Base-by-base conservation (phyloP, 2,888 invertebrate species). In the Minunthozetes semirufus region DNA sequence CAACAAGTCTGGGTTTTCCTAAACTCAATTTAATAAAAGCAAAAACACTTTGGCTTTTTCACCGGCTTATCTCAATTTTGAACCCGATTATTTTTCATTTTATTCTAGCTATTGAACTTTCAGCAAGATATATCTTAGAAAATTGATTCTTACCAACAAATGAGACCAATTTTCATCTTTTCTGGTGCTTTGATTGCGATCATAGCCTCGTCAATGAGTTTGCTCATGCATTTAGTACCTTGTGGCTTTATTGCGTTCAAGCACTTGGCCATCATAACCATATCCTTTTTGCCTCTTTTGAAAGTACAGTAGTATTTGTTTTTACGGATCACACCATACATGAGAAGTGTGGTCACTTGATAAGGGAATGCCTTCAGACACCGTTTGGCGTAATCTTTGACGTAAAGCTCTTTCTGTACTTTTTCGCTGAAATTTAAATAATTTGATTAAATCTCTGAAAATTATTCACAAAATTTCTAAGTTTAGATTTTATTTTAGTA, bases 311-410 rank as follows among this genome's bases (percentile, higher is more conserved):
- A 75, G 33, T 75, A 71, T 61, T 72, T 53, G 38, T 75, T 75
- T 53, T 72, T 59, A 11, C 75, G 71, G 19, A 66, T 66, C 15
- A 75, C 63, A 3, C 75, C 75, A 22, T 72, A 75, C 75, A 75
- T 75, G 4, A 75, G 22, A 56, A 75, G 56, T 19, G 72, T 66
- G 0, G 75, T 75, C 46, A 75, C 75, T 72, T 75, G 75, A 71
- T 29, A 56, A 19, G 75, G 75, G 25, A 75, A 75, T n/a, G 71
- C 59, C 25, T 59, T 56, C n/a, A 75, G 22, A 72, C 75, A 75
- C 1, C 72, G 27, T 22, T 61, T 53, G 11, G 75, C 75, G 29
- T 75, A 75, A 13, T 56, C 61, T 29, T 56, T 75, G 9, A 75
- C 75, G 29, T 75, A 75, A 13, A 75, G 38, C 33, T 75, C 75